A percentile compares a stretch with the other conserved stretches of the same genome.
These are phyloP conservation scores for rat (Rattus norvegicus) DNA, from an alignment of 2,113 vertebrate species.

Conservation along the genomic window DNA sequence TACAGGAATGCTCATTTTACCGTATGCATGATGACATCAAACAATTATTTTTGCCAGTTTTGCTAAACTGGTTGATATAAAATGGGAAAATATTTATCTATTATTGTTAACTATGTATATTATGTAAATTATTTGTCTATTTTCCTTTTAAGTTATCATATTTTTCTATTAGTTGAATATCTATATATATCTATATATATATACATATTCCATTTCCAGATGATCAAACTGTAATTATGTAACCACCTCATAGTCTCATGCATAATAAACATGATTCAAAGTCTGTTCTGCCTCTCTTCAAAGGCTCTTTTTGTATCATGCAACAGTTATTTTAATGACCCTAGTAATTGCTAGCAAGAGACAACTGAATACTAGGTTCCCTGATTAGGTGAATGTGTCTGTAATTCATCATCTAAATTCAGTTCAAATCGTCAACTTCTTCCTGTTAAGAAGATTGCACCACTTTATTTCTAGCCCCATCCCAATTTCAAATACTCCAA, in stretches of 20 bases:
- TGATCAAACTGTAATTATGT: not conserved
- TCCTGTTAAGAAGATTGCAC: not conserved
- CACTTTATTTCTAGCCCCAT: slow-evolving; percentile 6
- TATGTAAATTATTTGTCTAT: not conserved
- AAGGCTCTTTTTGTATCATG: slow-evolving; percentile 15
- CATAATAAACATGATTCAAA: slow-evolving; percentile 22
- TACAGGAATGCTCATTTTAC: not conserved
- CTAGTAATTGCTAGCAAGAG: slow-evolving; percentile 8
- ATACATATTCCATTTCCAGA: not conserved
- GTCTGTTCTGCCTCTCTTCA: not conserved
- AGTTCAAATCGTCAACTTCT: not conserved
- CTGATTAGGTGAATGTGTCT: slow-evolving; percentile 30
- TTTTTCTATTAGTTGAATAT: not conserved
- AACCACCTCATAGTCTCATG: not conserved
- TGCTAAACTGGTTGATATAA: not conserved
- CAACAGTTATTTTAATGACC: not conserved
- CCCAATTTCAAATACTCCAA: not conserved
- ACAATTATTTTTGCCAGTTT: slow-evolving; percentile 18
- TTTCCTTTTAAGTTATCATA: slow-evolving; percentile 34
- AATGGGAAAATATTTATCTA: slow-evolving; percentile 17
- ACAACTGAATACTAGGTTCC: not conserved
- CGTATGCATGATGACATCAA: not conserved
- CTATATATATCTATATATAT: no score
- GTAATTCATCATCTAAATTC: not conserved
- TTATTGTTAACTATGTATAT: not conserved